Conservation (phyloP, 2,113 vertebrate genomes). For the Rhipidura dahli region DNA sequence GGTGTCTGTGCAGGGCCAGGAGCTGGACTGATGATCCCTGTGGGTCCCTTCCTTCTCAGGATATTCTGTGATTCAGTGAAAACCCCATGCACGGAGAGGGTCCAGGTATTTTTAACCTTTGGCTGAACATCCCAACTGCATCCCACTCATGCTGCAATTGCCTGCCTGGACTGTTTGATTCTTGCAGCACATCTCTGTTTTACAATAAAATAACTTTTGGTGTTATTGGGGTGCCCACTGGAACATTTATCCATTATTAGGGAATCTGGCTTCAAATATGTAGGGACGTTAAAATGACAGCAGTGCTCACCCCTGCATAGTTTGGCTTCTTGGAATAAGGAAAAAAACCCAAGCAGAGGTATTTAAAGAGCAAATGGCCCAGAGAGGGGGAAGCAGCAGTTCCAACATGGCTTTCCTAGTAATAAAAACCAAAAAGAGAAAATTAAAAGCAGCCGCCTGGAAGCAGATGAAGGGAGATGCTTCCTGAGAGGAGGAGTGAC, state of each 20-base stretch:
- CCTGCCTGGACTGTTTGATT: not conserved
- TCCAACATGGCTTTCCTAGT: not conserved
- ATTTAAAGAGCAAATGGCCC: slow-evolving; percentile 5
- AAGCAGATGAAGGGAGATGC: not conserved
- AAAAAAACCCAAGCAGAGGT: not conserved
- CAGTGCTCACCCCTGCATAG: not conserved
- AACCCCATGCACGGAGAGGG: not conserved
- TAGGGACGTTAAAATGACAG: not conserved
- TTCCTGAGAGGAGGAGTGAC: not conserved
- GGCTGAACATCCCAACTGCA: not conserved
- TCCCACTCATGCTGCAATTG: not conserved
- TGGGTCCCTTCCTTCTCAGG: not conserved
- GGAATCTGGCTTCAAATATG: not conserved
- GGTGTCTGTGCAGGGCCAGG: not conserved
- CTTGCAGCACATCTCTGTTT: not conserved
- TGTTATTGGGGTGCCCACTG: not conserved
- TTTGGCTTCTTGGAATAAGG: not conserved
- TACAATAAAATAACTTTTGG: not conserved
- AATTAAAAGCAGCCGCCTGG: slow-evolving; percentile 43
- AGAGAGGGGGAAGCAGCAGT: not conserved
- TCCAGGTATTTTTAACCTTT: not conserved
- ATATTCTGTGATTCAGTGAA: not conserved
- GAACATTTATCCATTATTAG: not conserved
- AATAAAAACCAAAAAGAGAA: slow-evolving; percentile 35
- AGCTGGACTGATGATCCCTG: not conserved